phyloP scores from a whole-genome alignment of 2,888 invertebrate genomes.

The Lasioglossum morio region DNA sequence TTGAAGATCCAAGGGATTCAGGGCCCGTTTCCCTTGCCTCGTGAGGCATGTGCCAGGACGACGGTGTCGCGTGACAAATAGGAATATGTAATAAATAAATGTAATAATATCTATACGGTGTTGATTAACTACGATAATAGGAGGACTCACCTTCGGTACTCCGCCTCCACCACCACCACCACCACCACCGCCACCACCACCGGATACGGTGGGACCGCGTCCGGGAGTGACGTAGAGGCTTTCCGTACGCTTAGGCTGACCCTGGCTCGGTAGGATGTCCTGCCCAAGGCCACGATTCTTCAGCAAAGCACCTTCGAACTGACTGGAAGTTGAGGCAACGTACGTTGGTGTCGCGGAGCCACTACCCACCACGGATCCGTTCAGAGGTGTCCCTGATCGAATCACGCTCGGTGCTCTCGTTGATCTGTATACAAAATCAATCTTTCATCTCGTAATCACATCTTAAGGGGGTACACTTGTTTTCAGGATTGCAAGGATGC shows the following conservation, averaged over 20 bases:
- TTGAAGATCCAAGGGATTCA: conserved; percentile 26
- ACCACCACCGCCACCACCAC: conserved; percentile 67
- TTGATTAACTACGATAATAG: conserved; percentile 21
- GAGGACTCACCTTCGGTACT: conserved; percentile 78
- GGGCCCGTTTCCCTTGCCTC: conserved; percentile 23
- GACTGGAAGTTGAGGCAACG: conserved; percentile 85
- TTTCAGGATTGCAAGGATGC: no score
- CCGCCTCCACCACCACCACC: conserved; percentile 74
- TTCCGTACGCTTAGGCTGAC: conserved; percentile 96
- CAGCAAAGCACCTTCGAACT: conserved; percentile 93
- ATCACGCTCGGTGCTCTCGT: conserved; percentile 86
- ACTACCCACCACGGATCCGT: conserved; percentile 85
- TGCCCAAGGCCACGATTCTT: conserved; percentile 93
- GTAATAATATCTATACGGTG: conserved; percentile 40
- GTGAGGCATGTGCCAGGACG: conserved; percentile 53
- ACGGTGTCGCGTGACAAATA: conserved; percentile 43
- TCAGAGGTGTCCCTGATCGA: conserved; percentile 81
- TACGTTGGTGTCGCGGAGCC: conserved; percentile 86
- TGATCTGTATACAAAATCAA: conserved; percentile 79
- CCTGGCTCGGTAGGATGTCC: conserved; percentile 94
- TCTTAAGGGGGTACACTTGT: neutral
- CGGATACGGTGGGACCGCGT: conserved; percentile 74
- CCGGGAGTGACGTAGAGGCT: conserved; percentile 91
- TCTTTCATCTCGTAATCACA: neutral
- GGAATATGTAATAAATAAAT: conserved; percentile 32